These are phyloP conservation scores for Centruroides sculpturatus DNA, from an alignment of 1,140 invertebrate species.

Conservation along the genomic window DNA sequence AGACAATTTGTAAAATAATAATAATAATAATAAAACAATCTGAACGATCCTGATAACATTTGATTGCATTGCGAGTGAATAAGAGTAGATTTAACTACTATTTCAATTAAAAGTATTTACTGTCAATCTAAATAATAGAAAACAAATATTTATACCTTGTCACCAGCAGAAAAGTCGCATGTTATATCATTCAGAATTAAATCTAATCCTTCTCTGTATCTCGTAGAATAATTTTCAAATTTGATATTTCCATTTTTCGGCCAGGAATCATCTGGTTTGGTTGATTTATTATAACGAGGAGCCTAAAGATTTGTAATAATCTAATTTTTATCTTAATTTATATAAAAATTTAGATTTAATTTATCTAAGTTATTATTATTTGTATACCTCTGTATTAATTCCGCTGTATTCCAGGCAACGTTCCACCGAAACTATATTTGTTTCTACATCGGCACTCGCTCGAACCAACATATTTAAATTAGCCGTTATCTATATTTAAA, in stretches of 20 bases:
- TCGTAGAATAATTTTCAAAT: slow-evolving; percentile 57
- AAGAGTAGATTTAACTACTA: too few species aligned
- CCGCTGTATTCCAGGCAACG: slow-evolving; percentile 44
- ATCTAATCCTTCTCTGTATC: slow-evolving; percentile 27
- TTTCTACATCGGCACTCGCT: slow-evolving; percentile 44
- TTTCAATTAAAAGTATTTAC: too few species aligned
- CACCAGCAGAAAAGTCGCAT: slow-evolving; percentile 20
- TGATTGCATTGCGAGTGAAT: neutral
- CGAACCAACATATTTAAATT: slow-evolving; percentile 44
- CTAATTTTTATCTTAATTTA: neutral
- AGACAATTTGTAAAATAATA: neutral
- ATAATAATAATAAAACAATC: too few species aligned
- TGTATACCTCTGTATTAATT: slow-evolving; percentile 23
- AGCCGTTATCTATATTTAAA: slow-evolving; percentile 30
- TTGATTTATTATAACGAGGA: neutral
- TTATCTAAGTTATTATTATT: too few species aligned
- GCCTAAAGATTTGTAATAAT: slow-evolving; percentile 52
- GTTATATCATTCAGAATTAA: slow-evolving; percentile 26
- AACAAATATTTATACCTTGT: slow-evolving; percentile 35
- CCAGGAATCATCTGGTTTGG: slow-evolving; percentile 40
- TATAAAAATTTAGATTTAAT: too few species aligned
- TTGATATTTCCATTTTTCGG: slow-evolving; percentile 53
- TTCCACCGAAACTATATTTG: slow-evolving; percentile 48
- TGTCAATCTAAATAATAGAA: too few species aligned
- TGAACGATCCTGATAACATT: neutral